Percentiles rank a stretch among this genome's conserved stretches.
Evolutionary conservation across 2,888 invertebrate genomes (phyloP).

Genomic region (Limnephilus marmoratus): DNA sequence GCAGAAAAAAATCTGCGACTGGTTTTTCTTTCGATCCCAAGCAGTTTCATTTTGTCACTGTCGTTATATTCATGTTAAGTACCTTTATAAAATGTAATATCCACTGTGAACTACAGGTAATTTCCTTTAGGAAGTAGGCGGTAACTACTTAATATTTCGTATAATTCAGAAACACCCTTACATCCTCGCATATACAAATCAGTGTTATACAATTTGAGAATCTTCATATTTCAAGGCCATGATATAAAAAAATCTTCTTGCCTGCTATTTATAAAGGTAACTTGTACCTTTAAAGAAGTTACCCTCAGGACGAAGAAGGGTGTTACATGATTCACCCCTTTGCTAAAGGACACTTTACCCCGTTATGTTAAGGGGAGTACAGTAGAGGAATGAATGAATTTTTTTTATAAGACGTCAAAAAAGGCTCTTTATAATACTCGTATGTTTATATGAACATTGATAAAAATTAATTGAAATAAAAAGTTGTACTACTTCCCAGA

Average conservation of each 20-base stretch:
- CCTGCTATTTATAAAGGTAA: not conserved
- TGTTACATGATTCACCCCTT: slow-evolving; percentile 33
- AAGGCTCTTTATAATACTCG: too few relatives aligned
- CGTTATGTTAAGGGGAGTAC: not conserved
- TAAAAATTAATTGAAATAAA: too few relatives aligned
- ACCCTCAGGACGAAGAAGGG: not conserved
- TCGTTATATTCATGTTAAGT: not conserved
- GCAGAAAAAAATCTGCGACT: too few relatives aligned
- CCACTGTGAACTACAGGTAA: not conserved
- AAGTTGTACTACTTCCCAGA: too few relatives aligned
- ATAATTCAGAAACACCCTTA: not conserved
- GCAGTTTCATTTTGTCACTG: too few relatives aligned
- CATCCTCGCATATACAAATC: not conserved
- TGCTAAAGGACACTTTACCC: slow-evolving; percentile 31
- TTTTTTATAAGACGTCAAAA: too few relatives aligned
- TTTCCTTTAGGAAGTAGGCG: slow-evolving; percentile 8
- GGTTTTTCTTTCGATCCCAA: too few relatives aligned
- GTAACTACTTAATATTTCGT: not conserved
- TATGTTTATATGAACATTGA: too few relatives aligned
- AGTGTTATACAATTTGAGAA: not conserved
- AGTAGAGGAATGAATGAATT: not conserved
- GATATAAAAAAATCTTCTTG: not conserved
- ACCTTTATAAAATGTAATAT: not conserved
- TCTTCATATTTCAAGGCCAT: slow-evolving; percentile 9
- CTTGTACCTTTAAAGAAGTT: slow-evolving; percentile 10